These are phyloP conservation scores for Pristis pectinata DNA, from an alignment of 2,797 vertebrate species.

Conservation along the genomic window DNA sequence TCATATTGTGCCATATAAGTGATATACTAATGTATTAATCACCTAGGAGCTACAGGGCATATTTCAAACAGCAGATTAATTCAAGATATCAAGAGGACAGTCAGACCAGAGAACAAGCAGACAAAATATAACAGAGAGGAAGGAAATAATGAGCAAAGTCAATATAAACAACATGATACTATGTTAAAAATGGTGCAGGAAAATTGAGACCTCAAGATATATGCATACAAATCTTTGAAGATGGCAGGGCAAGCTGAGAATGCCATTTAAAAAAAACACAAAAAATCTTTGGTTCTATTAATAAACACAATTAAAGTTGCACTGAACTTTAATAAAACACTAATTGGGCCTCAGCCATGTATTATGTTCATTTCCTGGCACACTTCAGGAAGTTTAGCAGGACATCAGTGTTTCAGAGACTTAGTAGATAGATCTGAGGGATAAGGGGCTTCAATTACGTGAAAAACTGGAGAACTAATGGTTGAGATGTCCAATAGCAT, in stretches of 20 bases:
- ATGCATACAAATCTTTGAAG: background rate
- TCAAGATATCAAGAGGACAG: background rate
- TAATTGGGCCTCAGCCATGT: background rate
- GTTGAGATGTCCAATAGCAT: background rate
- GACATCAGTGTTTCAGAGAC: background rate
- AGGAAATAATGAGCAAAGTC: background rate
- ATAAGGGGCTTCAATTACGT: background rate
- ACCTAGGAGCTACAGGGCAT: background rate
- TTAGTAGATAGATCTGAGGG: background rate
- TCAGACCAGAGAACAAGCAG: too few relatives aligned
- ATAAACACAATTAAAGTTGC: background rate
- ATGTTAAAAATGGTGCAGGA: background rate
- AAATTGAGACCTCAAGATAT: background rate
- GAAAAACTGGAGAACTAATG: background rate
- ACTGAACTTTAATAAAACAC: background rate
- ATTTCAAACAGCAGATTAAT: background rate
- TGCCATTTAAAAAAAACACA: background rate
- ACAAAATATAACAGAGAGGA: background rate
- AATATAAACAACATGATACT: background rate
- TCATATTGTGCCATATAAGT: too few relatives aligned
- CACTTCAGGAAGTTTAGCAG: background rate
- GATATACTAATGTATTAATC: too few relatives aligned
- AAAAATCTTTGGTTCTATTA: background rate
- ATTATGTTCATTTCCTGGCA: background rate
- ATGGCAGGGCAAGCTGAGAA: background rate